A percentile compares a stretch with the other conserved stretches of the same genome.
phyloP scores from a whole-genome alignment of 2,113 vertebrate genomes.

The Lepus europaeus region DNA sequence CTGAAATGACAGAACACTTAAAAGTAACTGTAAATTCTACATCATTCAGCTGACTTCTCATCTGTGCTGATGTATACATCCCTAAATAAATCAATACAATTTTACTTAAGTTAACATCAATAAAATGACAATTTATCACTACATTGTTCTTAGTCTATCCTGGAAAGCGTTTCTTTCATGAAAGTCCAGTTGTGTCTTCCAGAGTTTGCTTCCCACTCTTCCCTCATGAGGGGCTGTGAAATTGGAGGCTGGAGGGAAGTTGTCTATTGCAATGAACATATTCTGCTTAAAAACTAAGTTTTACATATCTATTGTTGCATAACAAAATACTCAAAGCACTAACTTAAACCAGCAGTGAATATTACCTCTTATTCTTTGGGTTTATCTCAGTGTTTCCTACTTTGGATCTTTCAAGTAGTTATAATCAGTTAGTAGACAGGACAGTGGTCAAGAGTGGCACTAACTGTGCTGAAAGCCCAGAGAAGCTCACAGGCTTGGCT shows the following conservation, averaged over 20 bases:
- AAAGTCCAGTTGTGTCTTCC: neutral
- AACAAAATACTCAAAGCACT: neutral
- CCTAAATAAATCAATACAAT: neutral
- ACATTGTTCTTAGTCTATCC: neutral
- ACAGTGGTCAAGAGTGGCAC: neutral
- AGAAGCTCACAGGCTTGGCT: neutral
- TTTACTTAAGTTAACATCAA: neutral
- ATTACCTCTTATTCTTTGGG: too few species aligned
- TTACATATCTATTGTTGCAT: neutral
- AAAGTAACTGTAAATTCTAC: neutral
- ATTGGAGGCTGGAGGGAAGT: neutral
- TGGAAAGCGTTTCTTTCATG: neutral
- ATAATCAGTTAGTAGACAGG: neutral
- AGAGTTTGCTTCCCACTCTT: neutral
- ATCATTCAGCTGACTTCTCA: neutral
- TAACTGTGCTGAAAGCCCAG: neutral
- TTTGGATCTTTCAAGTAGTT: neutral
- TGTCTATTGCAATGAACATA: neutral
- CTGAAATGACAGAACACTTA: neutral
- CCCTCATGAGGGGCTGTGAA: fast-evolving
- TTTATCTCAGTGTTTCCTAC: neutral
- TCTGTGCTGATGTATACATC: neutral
- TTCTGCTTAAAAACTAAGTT: neutral
- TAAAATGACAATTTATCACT: neutral
- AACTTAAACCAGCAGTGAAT: neutral